phyloP scores from a whole-genome alignment of 1,140 invertebrate species.

The Drosophila sp. region DNA sequence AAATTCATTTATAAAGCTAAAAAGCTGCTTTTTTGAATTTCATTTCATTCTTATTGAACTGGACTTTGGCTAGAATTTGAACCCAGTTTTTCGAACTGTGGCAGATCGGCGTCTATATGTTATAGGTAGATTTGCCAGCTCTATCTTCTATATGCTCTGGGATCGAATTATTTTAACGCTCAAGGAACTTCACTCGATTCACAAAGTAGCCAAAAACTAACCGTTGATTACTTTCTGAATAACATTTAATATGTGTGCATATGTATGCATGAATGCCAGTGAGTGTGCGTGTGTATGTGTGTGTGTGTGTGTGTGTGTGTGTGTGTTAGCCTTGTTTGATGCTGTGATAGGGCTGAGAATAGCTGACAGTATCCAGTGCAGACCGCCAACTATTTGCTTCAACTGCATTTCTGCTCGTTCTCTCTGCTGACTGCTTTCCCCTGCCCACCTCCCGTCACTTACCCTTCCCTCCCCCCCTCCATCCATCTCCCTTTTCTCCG shows the following conservation, averaged over 20 bases:
- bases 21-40: no score
- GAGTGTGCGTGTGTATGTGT: no score
- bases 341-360: not conserved
- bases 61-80: no score
- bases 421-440: not conserved
- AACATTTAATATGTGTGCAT: not conserved
- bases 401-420: not conserved
- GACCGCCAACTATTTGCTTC: conserved; percentile 7
- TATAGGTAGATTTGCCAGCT: no score
- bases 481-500: not conserved
- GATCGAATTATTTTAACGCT: no score
- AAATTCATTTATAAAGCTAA: no score
- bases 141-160: no score
- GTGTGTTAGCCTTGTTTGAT: not conserved
- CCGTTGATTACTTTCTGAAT: not conserved
- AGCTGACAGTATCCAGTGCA: not conserved
- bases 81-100: no score
- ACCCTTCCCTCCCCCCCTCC: not conserved
- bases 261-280: not conserved
- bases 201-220: not conserved
- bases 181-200: no score
- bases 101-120: no score
- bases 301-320: not conserved
- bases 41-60: no score
- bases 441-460: no score